Evolutionary conservation across 2,113 vertebrate species (phyloP), one percentile per base, ranked within the genome.

Genomic region (Oncorhynchus nerka): DNA sequence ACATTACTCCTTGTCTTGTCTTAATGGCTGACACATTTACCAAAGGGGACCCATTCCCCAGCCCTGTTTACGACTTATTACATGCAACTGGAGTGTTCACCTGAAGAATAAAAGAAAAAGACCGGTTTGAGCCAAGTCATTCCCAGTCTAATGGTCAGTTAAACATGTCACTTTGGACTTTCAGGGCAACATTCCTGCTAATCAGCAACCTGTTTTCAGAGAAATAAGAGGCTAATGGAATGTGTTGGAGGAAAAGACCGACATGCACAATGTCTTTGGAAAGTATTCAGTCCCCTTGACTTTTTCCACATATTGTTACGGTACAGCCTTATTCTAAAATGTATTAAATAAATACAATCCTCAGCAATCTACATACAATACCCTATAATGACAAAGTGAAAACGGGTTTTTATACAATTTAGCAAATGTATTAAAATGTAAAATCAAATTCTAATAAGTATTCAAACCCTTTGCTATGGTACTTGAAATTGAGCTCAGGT

Each of bases 121-220:
- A 65, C 55, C 24, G 26, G 1, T 55, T 65, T 11, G 20, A n/a
- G 26, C 65, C 7, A 26, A 49, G 65, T 72, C 51, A 66, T 71
- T 74, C 79, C 65, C 64, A 7, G n/a, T 51, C 26, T 75, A 70
- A 51, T 57, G 28, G 73, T 76, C 81, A 28, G 82, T 89, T 80
- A 83, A 83, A 76, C 65, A 39, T 74, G 66, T 77, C 75, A 79
- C 55, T 76, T 75, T 7, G 65, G 83, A 68, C 76, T 75, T 16
- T 75, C 57, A 71, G 16, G 39, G 45, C 68, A 45, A 51, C 57
- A 9, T 75, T 80, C 68, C 28, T 68, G 26, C 71, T 45, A 45
- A 45, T 45, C 39, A 45, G 9, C 39, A 1, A 11, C 39, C 51
- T 73, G 20, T 79, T 51, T 71, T 15, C 12, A 72, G 20, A 68